Percentiles rank a stretch among this genome's conserved stretches.
phyloP scores from a whole-genome alignment of 2,797 vertebrate genomes.

The Helarctos malayanus region DNA sequence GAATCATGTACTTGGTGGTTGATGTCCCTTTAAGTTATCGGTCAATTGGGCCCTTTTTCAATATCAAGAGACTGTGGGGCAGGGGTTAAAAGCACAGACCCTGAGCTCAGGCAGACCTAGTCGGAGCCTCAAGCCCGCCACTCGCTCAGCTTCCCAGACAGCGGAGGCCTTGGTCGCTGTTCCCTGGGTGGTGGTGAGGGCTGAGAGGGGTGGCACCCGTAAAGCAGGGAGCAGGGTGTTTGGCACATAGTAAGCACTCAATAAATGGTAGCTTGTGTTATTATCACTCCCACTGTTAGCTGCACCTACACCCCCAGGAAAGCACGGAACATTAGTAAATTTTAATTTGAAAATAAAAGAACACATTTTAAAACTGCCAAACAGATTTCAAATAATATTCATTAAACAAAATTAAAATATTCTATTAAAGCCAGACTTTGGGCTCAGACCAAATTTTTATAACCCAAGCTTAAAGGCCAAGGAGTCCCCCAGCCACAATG shows the following conservation, averaged over 20 bases:
- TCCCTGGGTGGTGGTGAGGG: not conserved
- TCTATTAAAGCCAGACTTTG: conserved; percentile 86
- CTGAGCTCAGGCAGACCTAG: not conserved
- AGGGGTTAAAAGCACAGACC: not conserved
- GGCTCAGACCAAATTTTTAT: conserved; percentile 85
- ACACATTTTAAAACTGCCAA: conserved; percentile 83
- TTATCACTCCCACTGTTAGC: conserved; percentile 35
- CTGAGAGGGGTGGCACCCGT: not conserved
- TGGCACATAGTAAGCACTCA: conserved; percentile 77
- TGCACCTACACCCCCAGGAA: not conserved
- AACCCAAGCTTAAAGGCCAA: conserved; percentile 84
- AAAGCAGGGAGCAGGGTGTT: not conserved
- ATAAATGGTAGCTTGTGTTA: conserved; percentile 73
- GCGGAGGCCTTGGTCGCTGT: not conserved
- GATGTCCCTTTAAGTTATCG: not conserved
- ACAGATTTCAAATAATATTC: conserved; percentile 85
- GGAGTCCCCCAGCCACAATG: conserved; percentile 82
- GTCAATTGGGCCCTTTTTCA: not conserved
- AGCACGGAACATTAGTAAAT: conserved; percentile 66
- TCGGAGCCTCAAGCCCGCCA: not conserved
- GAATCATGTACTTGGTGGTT: not conserved
- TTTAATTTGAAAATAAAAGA: conserved; percentile 84
- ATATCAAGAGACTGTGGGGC: not conserved
- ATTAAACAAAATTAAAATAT: conserved; percentile 87
- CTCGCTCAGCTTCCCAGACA: not conserved